phyloP scores from a whole-genome alignment of 2,888 invertebrate genomes.

The Baccha elongata region DNA sequence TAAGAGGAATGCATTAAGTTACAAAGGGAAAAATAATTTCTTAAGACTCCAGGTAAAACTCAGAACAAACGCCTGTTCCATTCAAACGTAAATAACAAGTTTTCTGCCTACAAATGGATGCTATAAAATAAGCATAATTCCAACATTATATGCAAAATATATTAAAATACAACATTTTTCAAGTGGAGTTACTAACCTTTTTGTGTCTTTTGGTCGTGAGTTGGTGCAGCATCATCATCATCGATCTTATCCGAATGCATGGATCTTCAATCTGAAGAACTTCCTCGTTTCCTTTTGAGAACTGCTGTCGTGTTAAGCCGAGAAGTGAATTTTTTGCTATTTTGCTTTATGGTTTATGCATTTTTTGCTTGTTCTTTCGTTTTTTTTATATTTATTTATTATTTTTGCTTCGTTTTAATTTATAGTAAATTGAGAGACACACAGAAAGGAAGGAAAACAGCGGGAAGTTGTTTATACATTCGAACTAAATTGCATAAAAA shows the following conservation, averaged over 20 bases:
- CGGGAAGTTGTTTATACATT: conserved; percentile 71
- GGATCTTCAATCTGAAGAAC: conserved; percentile 71
- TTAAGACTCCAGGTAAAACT: conserved; percentile 30
- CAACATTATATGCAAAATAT: conserved; percentile 45
- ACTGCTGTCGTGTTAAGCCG: conserved; percentile 56
- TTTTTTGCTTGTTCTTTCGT: conserved; percentile 66
- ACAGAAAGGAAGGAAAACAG: conserved; percentile 71
- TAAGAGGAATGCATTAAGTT: conserved; percentile 1
- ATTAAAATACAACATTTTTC: conserved; percentile 4
- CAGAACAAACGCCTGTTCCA: conserved; percentile 28
- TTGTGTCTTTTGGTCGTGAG: conserved; percentile 70
- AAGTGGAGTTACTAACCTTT: conserved; percentile 51
- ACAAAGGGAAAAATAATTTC: conserved; percentile 3
- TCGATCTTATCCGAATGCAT: conserved; percentile 73
- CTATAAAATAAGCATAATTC: conserved; percentile 45
- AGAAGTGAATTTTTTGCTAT: conserved; percentile 54
- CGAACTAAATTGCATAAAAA: conserved; percentile 69
- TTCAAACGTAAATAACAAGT: conserved; percentile 4
- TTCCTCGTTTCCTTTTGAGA: conserved; percentile 66
- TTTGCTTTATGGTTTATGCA: conserved; percentile 60
- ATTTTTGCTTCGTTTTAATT: conserved; percentile 64
- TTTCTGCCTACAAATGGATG: conserved; percentile 34
- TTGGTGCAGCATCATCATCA: conserved; percentile 73
- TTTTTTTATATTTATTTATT: conserved; percentile 31
- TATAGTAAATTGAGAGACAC: conserved; percentile 65